These are phyloP conservation scores for Germaria angustata DNA, from an alignment of 2,888 invertebrate genomes.

Conservation along the genomic window DNA sequence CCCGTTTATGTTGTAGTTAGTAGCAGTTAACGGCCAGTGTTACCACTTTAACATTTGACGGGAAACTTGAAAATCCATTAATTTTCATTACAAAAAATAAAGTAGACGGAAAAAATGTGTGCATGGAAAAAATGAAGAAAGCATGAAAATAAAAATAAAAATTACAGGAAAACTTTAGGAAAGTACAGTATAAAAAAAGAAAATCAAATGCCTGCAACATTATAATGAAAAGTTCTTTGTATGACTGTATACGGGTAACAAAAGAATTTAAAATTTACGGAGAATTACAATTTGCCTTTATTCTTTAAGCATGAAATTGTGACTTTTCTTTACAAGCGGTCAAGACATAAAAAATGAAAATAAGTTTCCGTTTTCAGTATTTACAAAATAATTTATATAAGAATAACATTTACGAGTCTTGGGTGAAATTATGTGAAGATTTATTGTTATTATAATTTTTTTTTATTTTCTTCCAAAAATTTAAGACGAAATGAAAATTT, in stretches of 20 bases:
- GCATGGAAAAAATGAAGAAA: not conserved
- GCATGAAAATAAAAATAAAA: not conserved
- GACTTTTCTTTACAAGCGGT: not conserved
- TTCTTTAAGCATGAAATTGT: not conserved
- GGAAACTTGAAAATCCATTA: constrained; percentile 66
- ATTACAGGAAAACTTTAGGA: not conserved
- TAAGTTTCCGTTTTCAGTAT: not conserved
- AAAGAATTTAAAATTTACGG: not conserved
- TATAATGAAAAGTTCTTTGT: not conserved
- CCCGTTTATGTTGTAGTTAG: constrained; percentile 42
- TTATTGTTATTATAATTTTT: too few relatives aligned
- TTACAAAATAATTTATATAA: not conserved
- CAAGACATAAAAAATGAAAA: too few relatives aligned
- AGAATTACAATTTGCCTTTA: not conserved
- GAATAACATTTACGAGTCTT: not conserved
- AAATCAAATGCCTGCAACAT: constrained; percentile 10
- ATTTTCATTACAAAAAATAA: constrained; percentile 61
- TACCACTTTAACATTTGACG: constrained; percentile 57
- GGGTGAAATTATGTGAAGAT: not conserved
- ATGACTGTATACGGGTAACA: not conserved
- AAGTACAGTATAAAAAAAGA: not conserved
- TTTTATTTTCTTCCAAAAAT: not conserved
- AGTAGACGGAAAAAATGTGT: not conserved
- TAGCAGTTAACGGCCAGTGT: constrained; percentile 58
- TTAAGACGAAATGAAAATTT: constrained; percentile 1